phyloP scores from a whole-genome alignment of 2,888 invertebrate genomes.

The Dicycla oo region DNA sequence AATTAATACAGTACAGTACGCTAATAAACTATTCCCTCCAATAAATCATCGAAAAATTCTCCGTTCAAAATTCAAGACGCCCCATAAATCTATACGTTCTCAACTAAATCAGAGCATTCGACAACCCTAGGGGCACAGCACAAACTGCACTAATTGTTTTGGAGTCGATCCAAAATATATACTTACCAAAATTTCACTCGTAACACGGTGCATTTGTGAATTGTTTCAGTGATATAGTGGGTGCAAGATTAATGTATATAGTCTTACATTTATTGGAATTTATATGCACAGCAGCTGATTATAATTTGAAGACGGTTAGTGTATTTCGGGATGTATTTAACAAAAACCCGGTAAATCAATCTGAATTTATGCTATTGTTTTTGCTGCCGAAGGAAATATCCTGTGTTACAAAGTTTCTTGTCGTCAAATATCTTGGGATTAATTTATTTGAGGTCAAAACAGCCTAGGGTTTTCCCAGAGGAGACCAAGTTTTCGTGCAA shows the following conservation, averaged over 20 bases:
- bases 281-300: slow-evolving; percentile 39
- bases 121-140: slow-evolving; percentile 61
- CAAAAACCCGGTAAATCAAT: slow-evolving; percentile 20
- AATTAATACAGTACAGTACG: not conserved
- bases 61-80: slow-evolving; percentile 45
- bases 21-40: slow-evolving; percentile 7
- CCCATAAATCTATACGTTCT: slow-evolving; percentile 36
- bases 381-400: slow-evolving; percentile 15
- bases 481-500: slow-evolving; percentile 24
- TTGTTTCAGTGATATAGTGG: slow-evolving; percentile 69
- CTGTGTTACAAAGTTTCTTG: slow-evolving; percentile 42
- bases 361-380: slow-evolving; percentile 45
- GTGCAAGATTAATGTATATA: slow-evolving; percentile 53
- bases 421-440: slow-evolving; percentile 25
- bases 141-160: slow-evolving; percentile 88
- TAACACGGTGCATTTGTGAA: slow-evolving; percentile 78
- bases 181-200: slow-evolving; percentile 86
- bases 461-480: slow-evolving; percentile 23
- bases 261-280: slow-evolving; percentile 45
- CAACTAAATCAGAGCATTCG: slow-evolving; percentile 42
- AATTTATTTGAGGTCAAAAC: slow-evolving; percentile 43
- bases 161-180: slow-evolving; percentile 88
- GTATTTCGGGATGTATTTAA: slow-evolving; percentile 34
- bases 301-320: slow-evolving; percentile 9
- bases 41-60: slow-evolving; percentile 30